These are phyloP conservation scores for Catocala fraxini DNA, from an alignment of 2,888 invertebrate species.

Conservation along the genomic window DNA sequence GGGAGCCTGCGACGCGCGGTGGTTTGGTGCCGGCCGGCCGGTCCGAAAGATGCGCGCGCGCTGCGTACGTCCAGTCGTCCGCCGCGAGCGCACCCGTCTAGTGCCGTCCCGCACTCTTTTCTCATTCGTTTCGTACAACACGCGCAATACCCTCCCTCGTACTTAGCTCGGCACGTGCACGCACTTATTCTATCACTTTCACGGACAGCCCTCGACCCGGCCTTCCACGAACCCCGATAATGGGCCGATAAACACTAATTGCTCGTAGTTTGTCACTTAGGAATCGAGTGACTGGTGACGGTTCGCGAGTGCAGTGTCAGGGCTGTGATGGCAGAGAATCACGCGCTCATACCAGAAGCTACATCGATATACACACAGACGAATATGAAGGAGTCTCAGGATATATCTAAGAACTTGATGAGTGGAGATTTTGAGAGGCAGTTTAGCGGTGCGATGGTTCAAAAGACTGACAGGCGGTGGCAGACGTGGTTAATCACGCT, in stretches of 20 bases:
- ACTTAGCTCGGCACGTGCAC: conserved; percentile 58
- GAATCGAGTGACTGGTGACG: conserved; percentile 53
- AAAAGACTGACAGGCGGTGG: conserved; percentile 61
- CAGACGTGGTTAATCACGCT: conserved; percentile 62
- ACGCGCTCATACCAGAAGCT: conserved; percentile 74
- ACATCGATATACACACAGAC: conserved; percentile 76
- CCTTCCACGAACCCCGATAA: conserved; percentile 70
- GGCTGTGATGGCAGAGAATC: conserved; percentile 78
- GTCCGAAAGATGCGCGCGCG: conserved; percentile 48
- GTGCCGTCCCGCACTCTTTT: conserved; percentile 61
- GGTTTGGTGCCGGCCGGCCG: background rate
- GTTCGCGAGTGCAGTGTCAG: conserved; percentile 69
- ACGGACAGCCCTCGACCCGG: conserved; percentile 50
- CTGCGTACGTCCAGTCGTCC: conserved; percentile 45
- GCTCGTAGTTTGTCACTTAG: conserved; percentile 49
- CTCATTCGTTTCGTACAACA: conserved; percentile 63
- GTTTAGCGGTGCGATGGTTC: conserved; percentile 64
- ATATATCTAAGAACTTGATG: conserved; percentile 81
- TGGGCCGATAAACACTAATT: conserved; percentile 74
- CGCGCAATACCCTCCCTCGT: conserved; percentile 59
- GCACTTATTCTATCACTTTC: conserved; percentile 50
- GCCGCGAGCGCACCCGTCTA: conserved; percentile 44
- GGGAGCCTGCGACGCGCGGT: conserved; percentile 15
- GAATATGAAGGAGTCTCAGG: conserved; percentile 74
- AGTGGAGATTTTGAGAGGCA: conserved; percentile 80